phyloP scores from a whole-genome alignment of 1,140 invertebrate species.

The Zaprionus capensis region DNA sequence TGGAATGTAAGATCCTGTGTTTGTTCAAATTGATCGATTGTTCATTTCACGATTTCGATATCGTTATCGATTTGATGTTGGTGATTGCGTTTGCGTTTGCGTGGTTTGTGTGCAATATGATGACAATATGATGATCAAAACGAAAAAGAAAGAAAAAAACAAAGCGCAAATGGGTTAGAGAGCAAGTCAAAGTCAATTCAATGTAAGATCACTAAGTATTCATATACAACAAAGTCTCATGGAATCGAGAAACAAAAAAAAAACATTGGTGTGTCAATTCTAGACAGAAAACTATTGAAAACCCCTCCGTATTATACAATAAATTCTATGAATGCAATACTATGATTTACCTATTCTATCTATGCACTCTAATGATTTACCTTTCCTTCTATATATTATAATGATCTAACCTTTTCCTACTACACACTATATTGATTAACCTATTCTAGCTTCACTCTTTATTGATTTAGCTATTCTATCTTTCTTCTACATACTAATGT shows the following conservation, averaged over 20 bases:
- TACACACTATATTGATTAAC: too few relatives aligned
- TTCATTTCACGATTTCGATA: constrained; percentile 18
- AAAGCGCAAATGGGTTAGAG: constrained; percentile 54
- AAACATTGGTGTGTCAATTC: not conserved
- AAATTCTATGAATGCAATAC: not conserved
- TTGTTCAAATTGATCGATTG: constrained; percentile 41
- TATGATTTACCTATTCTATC: too few relatives aligned
- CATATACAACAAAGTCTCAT: not conserved
- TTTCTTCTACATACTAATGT: not conserved
- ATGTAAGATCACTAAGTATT: not conserved
- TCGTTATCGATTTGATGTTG: constrained; percentile 24
- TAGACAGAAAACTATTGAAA: not conserved
- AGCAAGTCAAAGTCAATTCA: constrained; percentile 29
- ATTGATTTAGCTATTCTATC: too few relatives aligned
- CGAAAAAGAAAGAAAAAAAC: constrained; percentile 52
- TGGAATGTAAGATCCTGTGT: constrained; percentile 84
- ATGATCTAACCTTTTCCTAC: too few relatives aligned
- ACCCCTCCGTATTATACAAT: not conserved
- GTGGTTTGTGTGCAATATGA: constrained; percentile 37
- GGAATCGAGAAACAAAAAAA: constrained; percentile 5
- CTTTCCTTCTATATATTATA: too few relatives aligned
- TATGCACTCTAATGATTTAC: too few relatives aligned
- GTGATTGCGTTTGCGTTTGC: constrained; percentile 22
- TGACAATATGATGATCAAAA: constrained; percentile 44
- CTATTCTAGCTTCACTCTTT: too few relatives aligned